phyloP scores from a whole-genome alignment of 2,113 vertebrate genomes.

The Actinemys pallida region DNA sequence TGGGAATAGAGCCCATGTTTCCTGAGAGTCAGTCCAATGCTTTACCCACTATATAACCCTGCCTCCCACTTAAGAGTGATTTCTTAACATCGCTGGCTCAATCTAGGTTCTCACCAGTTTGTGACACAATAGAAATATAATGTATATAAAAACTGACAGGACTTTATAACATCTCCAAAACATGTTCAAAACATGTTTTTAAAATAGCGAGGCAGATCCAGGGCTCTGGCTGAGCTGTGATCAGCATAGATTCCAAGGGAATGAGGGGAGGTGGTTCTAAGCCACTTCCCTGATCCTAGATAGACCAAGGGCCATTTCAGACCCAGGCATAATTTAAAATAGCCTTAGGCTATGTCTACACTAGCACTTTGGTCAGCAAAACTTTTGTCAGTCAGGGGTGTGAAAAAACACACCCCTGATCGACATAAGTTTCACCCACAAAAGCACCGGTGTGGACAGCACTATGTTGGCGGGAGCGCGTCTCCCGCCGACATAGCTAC shows the following conservation, averaged over 20 bases:
- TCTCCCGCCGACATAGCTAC: too few relatives aligned
- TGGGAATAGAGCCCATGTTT: neutral
- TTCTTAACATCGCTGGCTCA: neutral
- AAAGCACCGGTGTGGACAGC: too few relatives aligned
- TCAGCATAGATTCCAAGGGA: neutral
- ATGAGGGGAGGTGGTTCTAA: neutral
- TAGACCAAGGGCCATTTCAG: neutral
- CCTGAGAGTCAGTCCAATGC: neutral
- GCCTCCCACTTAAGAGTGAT: too few relatives aligned
- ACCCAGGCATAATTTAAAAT: neutral
- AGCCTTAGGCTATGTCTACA: neutral
- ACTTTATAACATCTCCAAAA: rapidly evolving
- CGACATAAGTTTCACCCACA: too few relatives aligned
- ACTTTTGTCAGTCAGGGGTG: too few relatives aligned
- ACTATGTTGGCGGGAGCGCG: too few relatives aligned
- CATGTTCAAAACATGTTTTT: neutral
- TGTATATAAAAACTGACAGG: neutral
- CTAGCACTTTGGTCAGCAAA: too few relatives aligned
- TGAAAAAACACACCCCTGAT: too few relatives aligned
- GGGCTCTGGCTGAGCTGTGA: neutral
- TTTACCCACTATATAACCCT: neutral
- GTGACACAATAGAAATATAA: neutral
- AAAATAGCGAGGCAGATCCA: neutral
- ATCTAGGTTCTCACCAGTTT: neutral
- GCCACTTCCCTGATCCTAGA: rapidly evolving